Evolutionary conservation across 2,888 invertebrate genomes (phyloP).

Genomic region (Aphidoletes aphidimyza): DNA sequence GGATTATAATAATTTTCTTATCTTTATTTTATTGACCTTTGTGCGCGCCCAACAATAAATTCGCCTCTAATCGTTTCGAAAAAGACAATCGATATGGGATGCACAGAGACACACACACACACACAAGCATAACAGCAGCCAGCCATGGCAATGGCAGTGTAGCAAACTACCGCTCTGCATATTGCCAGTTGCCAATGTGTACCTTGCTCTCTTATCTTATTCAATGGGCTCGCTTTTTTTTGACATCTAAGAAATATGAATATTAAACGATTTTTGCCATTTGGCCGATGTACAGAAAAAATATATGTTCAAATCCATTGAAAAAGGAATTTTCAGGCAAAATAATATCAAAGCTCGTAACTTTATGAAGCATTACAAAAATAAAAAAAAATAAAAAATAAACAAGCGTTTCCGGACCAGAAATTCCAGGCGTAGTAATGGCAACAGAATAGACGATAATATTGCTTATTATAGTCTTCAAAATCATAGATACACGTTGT

Average conservation of each 20-base stretch:
- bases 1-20: conserved; percentile 49
- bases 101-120: no score
- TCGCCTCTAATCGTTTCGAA: conserved; percentile 12
- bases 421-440: not conserved
- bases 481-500: no score
- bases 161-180: not conserved
- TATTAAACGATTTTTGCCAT: conserved; percentile 18
- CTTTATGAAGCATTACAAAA: no score
- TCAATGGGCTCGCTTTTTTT: not conserved
- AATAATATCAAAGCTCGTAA: not conserved
- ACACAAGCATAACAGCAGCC: no score
- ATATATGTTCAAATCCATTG: not conserved
- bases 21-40: conserved; percentile 51
- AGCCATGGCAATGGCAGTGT: no score
- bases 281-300: not conserved
- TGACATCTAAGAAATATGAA: conserved; percentile 29
- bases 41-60: conserved; percentile 43
- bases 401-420: not conserved
- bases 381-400: no score
- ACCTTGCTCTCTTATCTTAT: not conserved
- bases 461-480: no score
- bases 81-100: conserved; percentile 32
- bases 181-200: conserved; percentile 11
- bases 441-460: no score
- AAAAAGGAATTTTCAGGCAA: not conserved